phyloP scores from a whole-genome alignment of 2,113 vertebrate species.

The Podocnemis expansa region DNA sequence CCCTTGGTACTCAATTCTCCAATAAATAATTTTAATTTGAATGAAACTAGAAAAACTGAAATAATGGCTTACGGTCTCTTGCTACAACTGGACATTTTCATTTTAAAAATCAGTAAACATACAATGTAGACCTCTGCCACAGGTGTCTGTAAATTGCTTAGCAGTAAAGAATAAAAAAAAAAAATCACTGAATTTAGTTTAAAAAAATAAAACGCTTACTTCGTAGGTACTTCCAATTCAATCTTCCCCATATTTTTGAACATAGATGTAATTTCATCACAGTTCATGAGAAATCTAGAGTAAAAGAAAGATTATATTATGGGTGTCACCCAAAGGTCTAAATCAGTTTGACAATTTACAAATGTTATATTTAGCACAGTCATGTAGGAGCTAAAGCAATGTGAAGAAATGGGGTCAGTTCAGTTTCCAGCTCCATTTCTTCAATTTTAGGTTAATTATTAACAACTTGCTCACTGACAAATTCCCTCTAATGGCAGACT shows the following conservation, averaged over 20 bases:
- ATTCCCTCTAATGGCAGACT: neutral
- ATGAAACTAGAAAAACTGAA: neutral
- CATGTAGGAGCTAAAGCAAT: rapidly evolving
- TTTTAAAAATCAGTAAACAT: neutral
- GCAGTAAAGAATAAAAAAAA: neutral
- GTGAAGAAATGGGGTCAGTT: neutral
- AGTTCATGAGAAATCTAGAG: constrained; percentile 46
- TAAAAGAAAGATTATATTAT: neutral
- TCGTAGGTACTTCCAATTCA: constrained; percentile 40
- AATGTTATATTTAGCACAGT: neutral
- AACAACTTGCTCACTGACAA: neutral
- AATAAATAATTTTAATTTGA: neutral
- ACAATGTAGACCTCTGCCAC: neutral
- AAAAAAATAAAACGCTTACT: constrained; percentile 70
- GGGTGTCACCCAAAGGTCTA: neutral
- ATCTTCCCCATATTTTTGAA: constrained; percentile 68
- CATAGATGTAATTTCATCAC: constrained; percentile 42
- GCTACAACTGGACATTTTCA: neutral
- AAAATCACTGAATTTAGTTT: neutral
- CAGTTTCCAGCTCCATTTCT: neutral
- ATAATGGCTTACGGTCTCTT: neutral
- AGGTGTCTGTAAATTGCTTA: neutral
- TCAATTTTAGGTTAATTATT: neutral
- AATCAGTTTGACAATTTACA: neutral
- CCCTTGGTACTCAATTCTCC: neutral